A percentile compares a stretch with the other conserved stretches of the same genome.
Evolutionary conservation across 2,888 invertebrate genomes (phyloP).

Genomic region (Ptychoptera contaminata): DNA sequence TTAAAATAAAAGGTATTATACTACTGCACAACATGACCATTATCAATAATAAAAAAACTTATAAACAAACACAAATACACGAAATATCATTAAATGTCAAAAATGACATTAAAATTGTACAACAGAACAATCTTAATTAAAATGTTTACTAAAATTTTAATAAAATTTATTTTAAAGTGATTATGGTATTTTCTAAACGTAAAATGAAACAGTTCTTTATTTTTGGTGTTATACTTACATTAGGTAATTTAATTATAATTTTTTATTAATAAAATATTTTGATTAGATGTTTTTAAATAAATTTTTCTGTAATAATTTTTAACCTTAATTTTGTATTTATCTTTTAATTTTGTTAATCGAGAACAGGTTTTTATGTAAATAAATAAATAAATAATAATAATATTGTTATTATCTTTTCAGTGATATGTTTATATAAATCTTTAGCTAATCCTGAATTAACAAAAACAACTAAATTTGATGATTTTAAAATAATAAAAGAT

Average conservation of each 20-base stretch:
- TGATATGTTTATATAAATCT: conserved; percentile 12
- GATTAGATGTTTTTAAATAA: neutral
- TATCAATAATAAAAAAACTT: too few relatives aligned
- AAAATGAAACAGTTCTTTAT: conserved; percentile 19
- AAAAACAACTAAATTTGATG: neutral
- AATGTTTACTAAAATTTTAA: too few relatives aligned
- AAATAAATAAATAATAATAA: neutral
- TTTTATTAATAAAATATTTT: neutral
- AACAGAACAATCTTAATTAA: too few relatives aligned
- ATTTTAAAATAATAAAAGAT: neutral
- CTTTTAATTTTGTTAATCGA: too few relatives aligned
- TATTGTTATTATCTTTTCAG: conserved; percentile 5
- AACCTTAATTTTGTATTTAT: neutral
- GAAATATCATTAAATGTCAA: too few relatives aligned
- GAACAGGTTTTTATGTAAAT: too few relatives aligned
- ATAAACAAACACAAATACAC: too few relatives aligned
- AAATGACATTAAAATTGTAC: too few relatives aligned
- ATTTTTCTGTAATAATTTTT: neutral
- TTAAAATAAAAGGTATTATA: too few relatives aligned
- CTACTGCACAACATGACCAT: too few relatives aligned
- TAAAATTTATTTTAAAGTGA: neutral
- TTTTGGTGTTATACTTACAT: conserved; percentile 11
- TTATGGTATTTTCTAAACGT: conserved; percentile 17
- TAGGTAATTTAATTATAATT: conserved; percentile 12
- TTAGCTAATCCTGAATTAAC: conserved; percentile 6